These are phyloP conservation scores for Ecdyonurus torrentis DNA, from an alignment of 2,888 invertebrate species.

Conservation along the genomic window DNA sequence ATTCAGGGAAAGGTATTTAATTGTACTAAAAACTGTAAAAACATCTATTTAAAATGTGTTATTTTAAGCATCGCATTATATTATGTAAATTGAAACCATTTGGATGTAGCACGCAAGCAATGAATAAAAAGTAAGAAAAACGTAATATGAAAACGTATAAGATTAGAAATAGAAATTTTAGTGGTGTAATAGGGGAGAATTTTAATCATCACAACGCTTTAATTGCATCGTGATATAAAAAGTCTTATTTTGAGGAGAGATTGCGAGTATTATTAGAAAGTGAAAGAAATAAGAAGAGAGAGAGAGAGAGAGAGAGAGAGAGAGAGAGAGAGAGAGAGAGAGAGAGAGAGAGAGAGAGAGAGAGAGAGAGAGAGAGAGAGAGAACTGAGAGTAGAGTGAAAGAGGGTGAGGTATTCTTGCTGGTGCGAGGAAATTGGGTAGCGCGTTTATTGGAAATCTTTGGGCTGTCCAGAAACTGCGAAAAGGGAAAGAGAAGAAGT, in stretches of 20 bases:
- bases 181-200: too few species aligned
- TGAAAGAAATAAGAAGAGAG: not conserved
- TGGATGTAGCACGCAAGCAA: too few species aligned
- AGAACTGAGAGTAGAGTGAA: too few species aligned
- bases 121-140: too few species aligned
- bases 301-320: not conserved
- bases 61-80: too few species aligned
- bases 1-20: too few species aligned
- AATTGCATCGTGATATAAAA: not conserved
- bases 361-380: not conserved
- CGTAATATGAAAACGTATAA: too few species aligned
- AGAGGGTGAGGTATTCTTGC: not conserved
- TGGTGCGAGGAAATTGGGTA: not conserved
- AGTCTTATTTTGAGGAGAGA: not conserved
- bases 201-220: not conserved
- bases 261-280: not conserved
- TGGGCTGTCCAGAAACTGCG: conserved; percentile 2
- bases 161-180: too few species aligned
- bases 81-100: too few species aligned
- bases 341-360: not conserved
- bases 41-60: too few species aligned
- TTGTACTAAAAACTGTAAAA: too few species aligned
- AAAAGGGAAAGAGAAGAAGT: not conserved
- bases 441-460: conserved; percentile 7
- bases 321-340: not conserved